A percentile compares a stretch with the other conserved stretches of the same genome.
phyloP scores from a whole-genome alignment of 2,113 vertebrate genomes.

The Manacus vitellinus region DNA sequence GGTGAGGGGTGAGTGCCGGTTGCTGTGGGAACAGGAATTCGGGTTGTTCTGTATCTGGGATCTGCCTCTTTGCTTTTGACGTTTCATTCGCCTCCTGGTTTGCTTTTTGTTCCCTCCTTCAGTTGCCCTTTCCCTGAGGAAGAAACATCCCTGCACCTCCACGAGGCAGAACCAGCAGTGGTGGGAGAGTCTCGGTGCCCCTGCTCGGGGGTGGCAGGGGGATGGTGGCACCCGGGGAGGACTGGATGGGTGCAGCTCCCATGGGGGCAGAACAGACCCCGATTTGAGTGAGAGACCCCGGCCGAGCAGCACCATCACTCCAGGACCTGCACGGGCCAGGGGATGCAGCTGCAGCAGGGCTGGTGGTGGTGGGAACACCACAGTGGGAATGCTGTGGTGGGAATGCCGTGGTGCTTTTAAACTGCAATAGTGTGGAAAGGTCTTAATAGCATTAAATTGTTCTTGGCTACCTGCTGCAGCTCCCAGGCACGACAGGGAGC shows the following conservation, averaged over 20 bases:
- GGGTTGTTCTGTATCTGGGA: not conserved
- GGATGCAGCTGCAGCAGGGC: not conserved
- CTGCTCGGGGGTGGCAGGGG: fast-evolving
- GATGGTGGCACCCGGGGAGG: too few relatives aligned
- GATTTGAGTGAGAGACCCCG: not conserved
- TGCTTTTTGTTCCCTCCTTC: not conserved
- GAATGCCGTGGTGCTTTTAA: not conserved
- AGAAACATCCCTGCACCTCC: not conserved
- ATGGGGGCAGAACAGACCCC: fast-evolving
- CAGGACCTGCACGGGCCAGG: fast-evolving
- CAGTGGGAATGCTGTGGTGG: not conserved
- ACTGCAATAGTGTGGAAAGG: not conserved
- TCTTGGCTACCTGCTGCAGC: not conserved
- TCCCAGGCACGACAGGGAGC: fast-evolving
- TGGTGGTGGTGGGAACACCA: not conserved
- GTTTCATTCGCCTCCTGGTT: fast-evolving
- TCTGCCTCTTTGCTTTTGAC: not conserved
- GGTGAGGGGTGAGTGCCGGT: fast-evolving
- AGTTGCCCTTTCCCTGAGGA: fast-evolving
- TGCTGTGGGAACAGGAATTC: slow-evolving; percentile 18
- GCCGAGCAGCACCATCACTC: fast-evolving
- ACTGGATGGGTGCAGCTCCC: not conserved
- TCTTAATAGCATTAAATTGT: not conserved
- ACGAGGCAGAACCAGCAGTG: not conserved
- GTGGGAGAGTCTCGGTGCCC: not conserved